Conservation (phyloP, 2,888 invertebrate species). For the Liodrosophila aerea region DNA sequence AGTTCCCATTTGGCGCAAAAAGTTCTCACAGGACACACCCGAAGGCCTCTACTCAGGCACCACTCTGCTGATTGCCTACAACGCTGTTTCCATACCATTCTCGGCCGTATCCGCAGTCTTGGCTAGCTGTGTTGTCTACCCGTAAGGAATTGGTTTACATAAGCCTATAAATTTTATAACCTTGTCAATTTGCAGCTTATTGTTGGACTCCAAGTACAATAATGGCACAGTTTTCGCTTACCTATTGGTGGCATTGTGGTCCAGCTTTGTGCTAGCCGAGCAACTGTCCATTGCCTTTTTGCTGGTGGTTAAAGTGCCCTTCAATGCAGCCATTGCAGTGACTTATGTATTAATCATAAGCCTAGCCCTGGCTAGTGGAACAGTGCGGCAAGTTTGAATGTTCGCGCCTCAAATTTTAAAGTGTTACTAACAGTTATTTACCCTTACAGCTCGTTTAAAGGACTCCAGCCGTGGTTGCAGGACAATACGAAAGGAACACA, state of each 20-base stretch:
- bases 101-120: constrained; percentile 89
- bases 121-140: constrained; percentile 88
- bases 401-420: not conserved
- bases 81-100: constrained; percentile 91
- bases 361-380: constrained; percentile 88
- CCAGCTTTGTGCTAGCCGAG: constrained; percentile 92
- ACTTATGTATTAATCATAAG: constrained; percentile 90
- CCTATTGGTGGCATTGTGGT: constrained; percentile 90
- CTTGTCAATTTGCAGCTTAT: constrained; percentile 58
- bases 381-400: constrained; percentile 86
- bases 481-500: constrained; percentile 91
- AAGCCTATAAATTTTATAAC: not conserved
- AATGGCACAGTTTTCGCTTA: constrained; percentile 84
- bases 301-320: constrained; percentile 90
- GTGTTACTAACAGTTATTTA: not conserved
- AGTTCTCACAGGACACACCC: constrained; percentile 94
- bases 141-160: constrained; percentile 83
- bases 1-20: constrained; percentile 93
- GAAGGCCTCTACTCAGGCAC: constrained; percentile 95
- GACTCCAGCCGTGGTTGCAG: constrained; percentile 91
- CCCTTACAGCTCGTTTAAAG: constrained; percentile 87
- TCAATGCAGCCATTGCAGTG: constrained; percentile 90
- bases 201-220: constrained; percentile 78
- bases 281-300: constrained; percentile 92
- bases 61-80: constrained; percentile 91